phyloP scores from a whole-genome alignment of 2,113 vertebrate species.

The Ailurus styani region DNA sequence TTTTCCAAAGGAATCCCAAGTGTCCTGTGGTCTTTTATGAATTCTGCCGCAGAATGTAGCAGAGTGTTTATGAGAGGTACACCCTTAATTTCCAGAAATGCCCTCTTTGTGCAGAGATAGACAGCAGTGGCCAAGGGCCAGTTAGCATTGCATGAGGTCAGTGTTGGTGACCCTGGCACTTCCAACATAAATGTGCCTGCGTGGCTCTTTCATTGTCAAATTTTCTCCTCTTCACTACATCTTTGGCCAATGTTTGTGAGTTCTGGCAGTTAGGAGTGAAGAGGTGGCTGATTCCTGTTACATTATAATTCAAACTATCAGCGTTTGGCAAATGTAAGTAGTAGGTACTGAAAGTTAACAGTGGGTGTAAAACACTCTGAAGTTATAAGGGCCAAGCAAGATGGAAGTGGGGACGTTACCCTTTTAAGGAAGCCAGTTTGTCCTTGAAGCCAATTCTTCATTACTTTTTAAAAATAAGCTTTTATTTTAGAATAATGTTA shows the following conservation, averaged over 20 bases:
- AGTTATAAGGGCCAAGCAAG: constrained; percentile 5
- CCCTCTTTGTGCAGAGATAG: background rate
- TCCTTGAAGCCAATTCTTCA: constrained; percentile 32
- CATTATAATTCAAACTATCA: background rate
- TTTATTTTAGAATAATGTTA: constrained; percentile 58
- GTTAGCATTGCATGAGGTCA: background rate
- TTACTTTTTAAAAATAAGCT: constrained; percentile 35
- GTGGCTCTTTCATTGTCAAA: background rate
- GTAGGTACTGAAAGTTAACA: background rate
- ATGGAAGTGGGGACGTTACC: background rate
- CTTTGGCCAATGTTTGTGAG: background rate
- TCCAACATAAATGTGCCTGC: background rate
- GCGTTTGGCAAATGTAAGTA: background rate
- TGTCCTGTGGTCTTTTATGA: constrained; percentile 71
- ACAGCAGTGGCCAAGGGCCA: background rate
- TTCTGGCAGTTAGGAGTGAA: background rate
- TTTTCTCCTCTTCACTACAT: background rate
- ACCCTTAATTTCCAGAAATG: background rate
- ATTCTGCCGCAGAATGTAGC: constrained; percentile 3
- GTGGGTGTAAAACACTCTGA: background rate
- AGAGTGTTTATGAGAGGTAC: background rate
- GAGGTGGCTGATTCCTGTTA: background rate
- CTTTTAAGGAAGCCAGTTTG: constrained; percentile 14
- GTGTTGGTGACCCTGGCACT: background rate
- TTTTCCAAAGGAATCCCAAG: constrained; percentile 77